Conservation (phyloP, 2,797 vertebrate species). For the Tiaroga cobitis region DNA sequence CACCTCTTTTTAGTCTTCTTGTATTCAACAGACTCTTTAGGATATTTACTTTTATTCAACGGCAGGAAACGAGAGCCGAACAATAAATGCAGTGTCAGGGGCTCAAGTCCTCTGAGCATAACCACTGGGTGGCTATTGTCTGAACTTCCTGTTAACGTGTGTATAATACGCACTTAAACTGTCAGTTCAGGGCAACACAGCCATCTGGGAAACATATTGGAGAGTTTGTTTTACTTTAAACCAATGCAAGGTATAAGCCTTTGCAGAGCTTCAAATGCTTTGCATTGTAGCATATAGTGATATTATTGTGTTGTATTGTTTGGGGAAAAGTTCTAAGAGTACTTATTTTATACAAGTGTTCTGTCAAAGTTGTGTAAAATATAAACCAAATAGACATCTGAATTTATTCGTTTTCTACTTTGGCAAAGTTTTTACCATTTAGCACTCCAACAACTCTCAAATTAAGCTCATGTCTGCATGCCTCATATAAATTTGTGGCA, state of each 20-base stretch:
- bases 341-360: background rate
- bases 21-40: background rate
- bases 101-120: constrained; percentile 36
- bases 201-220: constrained; percentile 25
- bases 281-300: background rate
- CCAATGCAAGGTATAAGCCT: background rate
- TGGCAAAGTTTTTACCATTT: too few relatives aligned
- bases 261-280: background rate
- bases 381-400: background rate
- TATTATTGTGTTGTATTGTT: background rate
- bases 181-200: constrained; percentile 34
- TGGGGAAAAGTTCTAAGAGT: background rate
- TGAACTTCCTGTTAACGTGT: constrained; percentile 53
- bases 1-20: background rate
- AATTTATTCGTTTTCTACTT: background rate
- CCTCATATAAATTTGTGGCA: too few relatives aligned
- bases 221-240: constrained; percentile 12
- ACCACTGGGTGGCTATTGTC: constrained; percentile 54
- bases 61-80: constrained; percentile 50
- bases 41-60: constrained; percentile 45
- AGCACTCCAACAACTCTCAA: too few relatives aligned
- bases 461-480: too few relatives aligned
- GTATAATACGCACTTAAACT: constrained; percentile 31
- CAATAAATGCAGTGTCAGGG: constrained; percentile 42
- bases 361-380: background rate